phyloP scores from a whole-genome alignment of 2,113 vertebrate species.

The Corythornis vintsioides region DNA sequence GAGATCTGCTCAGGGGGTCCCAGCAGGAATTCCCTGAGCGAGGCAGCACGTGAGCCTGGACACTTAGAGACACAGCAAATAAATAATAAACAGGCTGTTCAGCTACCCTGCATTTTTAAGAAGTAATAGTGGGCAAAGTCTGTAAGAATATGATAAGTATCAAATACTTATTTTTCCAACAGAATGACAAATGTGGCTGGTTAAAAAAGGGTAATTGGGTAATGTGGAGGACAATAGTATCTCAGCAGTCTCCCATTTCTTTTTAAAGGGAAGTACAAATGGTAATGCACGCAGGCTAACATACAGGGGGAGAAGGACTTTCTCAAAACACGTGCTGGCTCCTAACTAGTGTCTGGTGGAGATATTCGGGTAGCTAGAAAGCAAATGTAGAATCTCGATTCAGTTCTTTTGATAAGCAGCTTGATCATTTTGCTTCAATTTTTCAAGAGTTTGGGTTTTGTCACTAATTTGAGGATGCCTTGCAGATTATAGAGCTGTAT shows the following conservation, averaged over 20 bases:
- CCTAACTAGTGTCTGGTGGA: neutral
- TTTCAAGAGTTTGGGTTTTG: neutral
- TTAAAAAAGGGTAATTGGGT: slow-evolving; percentile 61
- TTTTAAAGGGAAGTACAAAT: slow-evolving; percentile 45
- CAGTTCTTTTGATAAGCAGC: neutral
- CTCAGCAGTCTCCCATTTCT: slow-evolving; percentile 29
- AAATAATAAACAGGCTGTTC: slow-evolving; percentile 41
- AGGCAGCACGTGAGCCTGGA: neutral
- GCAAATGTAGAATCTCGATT: neutral
- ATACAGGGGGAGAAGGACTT: neutral
- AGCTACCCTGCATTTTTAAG: slow-evolving; percentile 19
- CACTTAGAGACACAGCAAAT: neutral
- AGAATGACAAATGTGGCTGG: slow-evolving; percentile 52
- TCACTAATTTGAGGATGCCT: neutral
- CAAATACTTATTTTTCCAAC: slow-evolving; percentile 55
- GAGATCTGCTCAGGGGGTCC: neutral
- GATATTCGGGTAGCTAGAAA: slow-evolving; percentile 7
- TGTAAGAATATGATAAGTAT: slow-evolving; percentile 49
- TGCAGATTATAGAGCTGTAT: neutral
- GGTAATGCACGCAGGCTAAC: neutral
- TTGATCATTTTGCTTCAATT: neutral
- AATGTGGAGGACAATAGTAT: slow-evolving; percentile 52
- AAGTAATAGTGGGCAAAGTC: slow-evolving; percentile 22
- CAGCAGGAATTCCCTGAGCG: neutral
- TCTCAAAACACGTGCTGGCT: neutral